These are phyloP conservation scores for Apteryx mantelli DNA, from an alignment of 2,113 vertebrate genomes.

Conservation along the genomic window DNA sequence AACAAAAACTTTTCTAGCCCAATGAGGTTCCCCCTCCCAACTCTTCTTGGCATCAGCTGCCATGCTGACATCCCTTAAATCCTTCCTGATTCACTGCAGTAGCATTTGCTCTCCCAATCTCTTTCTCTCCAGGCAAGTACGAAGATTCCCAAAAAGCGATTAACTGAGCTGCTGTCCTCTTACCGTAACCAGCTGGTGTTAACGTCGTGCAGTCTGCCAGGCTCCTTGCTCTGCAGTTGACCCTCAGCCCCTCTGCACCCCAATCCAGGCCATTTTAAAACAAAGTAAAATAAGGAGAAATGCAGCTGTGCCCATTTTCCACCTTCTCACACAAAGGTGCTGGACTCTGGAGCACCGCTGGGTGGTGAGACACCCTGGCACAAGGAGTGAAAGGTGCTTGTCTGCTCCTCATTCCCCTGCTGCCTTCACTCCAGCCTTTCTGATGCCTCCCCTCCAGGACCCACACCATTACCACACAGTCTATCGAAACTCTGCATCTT, in stretches of 20 bases:
- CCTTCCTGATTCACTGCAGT: neutral
- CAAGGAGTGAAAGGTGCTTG: neutral
- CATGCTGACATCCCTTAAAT: neutral
- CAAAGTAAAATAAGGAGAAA: neutral
- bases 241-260: neutral
- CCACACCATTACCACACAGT: no score
- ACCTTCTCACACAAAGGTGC: neutral
- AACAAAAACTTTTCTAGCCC: neutral
- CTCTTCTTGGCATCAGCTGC: neutral
- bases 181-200: neutral
- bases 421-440: no score
- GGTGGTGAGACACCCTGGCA: neutral
- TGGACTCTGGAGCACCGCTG: neutral
- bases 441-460: no score
- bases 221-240: neutral
- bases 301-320: neutral
- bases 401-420: neutral
- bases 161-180: rapidly evolving
- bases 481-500: no score
- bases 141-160: neutral
- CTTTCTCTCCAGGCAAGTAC: neutral
- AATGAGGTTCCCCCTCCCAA: rapidly evolving
- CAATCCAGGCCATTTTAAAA: neutral
- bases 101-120: neutral
- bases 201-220: neutral